Conservation (phyloP, 1,140 invertebrate species). For the Trichonephila clavata region DNA sequence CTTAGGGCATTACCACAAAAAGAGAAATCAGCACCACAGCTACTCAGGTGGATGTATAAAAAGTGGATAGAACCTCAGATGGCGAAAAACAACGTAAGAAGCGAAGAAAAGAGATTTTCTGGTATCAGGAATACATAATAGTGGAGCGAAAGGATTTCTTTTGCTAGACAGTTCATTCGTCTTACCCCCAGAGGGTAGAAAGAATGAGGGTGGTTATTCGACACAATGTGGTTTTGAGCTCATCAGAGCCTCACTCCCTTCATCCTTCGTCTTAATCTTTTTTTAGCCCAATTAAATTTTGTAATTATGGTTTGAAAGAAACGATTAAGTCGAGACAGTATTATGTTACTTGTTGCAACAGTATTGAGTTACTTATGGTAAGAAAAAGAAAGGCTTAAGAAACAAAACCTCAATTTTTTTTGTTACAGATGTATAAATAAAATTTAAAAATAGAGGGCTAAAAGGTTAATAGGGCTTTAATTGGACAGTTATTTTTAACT, state of each 20-base stretch:
- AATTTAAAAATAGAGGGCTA: too few species aligned
- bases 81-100: neutral
- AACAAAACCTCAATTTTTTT: too few species aligned
- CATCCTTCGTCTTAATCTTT: neutral
- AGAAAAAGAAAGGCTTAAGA: too few species aligned
- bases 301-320: too few species aligned
- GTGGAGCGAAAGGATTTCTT: neutral
- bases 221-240: neutral
- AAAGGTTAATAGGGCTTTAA: too few species aligned
- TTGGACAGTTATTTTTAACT: too few species aligned
- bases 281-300: neutral
- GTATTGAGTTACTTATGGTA: too few species aligned
- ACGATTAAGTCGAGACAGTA: too few species aligned
- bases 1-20: slow-evolving; percentile 52
- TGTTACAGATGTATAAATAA: too few species aligned
- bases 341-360: too few species aligned
- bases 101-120: slow-evolving; percentile 53
- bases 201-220: neutral
- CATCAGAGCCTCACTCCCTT: neutral
- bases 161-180: slow-evolving; percentile 40
- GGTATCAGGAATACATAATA: slow-evolving; percentile 57
- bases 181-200: neutral
- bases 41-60: slow-evolving; percentile 22
- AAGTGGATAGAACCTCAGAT: slow-evolving; percentile 6
- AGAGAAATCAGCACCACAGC: slow-evolving; percentile 8